These are phyloP conservation scores for Neogale vison DNA, from an alignment of 2,113 vertebrate genomes.

Conservation along the genomic window DNA sequence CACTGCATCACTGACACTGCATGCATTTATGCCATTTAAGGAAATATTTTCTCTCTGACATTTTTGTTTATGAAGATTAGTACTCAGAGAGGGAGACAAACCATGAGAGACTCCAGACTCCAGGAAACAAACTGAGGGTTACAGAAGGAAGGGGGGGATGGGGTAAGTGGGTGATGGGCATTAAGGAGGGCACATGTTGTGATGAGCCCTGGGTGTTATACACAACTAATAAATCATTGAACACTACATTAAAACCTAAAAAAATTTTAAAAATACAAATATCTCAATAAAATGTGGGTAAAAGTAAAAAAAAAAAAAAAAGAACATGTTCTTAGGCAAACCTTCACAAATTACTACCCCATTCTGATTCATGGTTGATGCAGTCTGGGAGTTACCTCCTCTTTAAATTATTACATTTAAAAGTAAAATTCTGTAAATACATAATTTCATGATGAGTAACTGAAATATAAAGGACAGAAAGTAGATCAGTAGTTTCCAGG, in stretches of 20 bases:
- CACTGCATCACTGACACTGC: neutral
- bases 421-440: constrained; percentile 7
- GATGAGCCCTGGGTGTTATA: no score
- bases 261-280: no score
- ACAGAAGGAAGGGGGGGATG: no score
- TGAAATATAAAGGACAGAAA: neutral
- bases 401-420: constrained; percentile 24
- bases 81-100: neutral
- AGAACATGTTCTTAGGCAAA: neutral
- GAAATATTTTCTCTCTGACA: constrained; percentile 23
- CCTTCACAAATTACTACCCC: neutral
- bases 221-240: no score
- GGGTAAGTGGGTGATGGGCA: no score
- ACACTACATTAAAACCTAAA: no score
- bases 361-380: neutral
- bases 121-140: no score
- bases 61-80: constrained; percentile 48
- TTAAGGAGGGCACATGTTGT: no score
- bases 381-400: neutral
- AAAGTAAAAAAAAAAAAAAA: no score
- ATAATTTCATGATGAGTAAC: constrained; percentile 34
- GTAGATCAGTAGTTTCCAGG: no score
- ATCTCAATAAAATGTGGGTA: no score
- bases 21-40: constrained; percentile 45
- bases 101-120: no score